phyloP scores from a whole-genome alignment of 1,140 invertebrate species.

The Ctenoplectra terminalis region DNA sequence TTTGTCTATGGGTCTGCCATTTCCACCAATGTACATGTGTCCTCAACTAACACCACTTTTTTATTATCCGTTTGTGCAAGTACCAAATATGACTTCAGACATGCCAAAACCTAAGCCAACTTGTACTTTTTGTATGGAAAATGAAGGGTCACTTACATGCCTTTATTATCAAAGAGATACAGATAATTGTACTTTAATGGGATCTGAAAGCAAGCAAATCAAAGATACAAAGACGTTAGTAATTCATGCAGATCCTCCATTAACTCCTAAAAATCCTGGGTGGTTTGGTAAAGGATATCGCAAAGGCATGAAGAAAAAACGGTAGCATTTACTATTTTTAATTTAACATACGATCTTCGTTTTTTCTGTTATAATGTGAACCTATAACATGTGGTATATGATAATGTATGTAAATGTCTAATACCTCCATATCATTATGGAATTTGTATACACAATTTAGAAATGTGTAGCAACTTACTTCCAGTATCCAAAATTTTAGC shows the following conservation, averaged over 20 bases:
- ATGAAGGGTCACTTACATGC: slow-evolving; percentile 79
- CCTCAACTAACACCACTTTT: slow-evolving; percentile 78
- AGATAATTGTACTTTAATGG: slow-evolving; percentile 63
- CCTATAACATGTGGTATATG: slow-evolving; percentile 42
- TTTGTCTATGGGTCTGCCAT: slow-evolving; percentile 81
- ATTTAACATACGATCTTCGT: slow-evolving; percentile 4
- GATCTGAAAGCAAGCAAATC: slow-evolving; percentile 64
- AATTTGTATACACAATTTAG: slow-evolving; percentile 48
- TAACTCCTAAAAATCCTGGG: slow-evolving; percentile 83
- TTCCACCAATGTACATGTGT: slow-evolving; percentile 81
- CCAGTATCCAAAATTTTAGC: slow-evolving; percentile 59
- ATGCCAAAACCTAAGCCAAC: slow-evolving; percentile 77
- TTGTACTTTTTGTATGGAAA: slow-evolving; percentile 81
- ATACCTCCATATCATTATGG: slow-evolving; percentile 58
- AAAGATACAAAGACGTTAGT: slow-evolving; percentile 65
- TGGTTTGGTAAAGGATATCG: slow-evolving; percentile 87
- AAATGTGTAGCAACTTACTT: slow-evolving; percentile 51
- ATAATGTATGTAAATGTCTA: slow-evolving; percentile 57
- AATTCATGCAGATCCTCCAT: slow-evolving; percentile 70
- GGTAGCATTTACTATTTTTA: slow-evolving; percentile 78
- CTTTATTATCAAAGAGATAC: slow-evolving; percentile 78
- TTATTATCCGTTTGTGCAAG: slow-evolving; percentile 79
- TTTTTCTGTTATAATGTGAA: slow-evolving; percentile 34
- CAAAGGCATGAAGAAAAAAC: slow-evolving; percentile 83
- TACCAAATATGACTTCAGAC: slow-evolving; percentile 63